Evolutionary conservation across 2,113 vertebrate genomes (phyloP).

Genomic region (Brachionichthys hirsutus): DNA sequence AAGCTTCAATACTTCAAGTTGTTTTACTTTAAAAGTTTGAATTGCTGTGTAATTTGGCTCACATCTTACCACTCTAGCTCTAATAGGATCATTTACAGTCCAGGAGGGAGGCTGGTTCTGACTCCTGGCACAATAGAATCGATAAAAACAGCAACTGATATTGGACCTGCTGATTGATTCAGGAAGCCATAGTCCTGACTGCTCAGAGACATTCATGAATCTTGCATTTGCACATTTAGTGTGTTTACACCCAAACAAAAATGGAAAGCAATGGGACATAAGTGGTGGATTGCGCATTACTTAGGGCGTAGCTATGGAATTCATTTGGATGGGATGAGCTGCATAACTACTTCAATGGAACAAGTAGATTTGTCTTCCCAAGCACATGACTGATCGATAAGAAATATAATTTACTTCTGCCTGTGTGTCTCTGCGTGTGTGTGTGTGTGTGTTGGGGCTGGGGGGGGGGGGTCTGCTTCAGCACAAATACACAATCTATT

Average conservation of each 20-base stretch:
- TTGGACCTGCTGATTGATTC: conserved; percentile 43
- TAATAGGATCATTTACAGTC: not conserved
- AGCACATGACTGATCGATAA: conserved; percentile 39
- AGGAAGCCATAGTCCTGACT: conserved; percentile 37
- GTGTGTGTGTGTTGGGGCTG: conserved; percentile 16
- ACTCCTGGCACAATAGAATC: conserved; percentile 23
- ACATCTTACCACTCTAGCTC: conserved; percentile 2
- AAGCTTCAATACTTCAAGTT: not conserved
- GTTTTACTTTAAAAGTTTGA: not conserved
- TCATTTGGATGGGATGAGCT: not conserved
- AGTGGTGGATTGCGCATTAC: conserved; percentile 20
- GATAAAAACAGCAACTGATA: conserved; percentile 33
- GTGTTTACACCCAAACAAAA: conserved; percentile 12
- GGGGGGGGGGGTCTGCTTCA: conserved; percentile 11
- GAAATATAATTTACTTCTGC: conserved; percentile 5
- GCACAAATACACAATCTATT: conserved; percentile 34
- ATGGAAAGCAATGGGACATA: conserved; percentile 19
- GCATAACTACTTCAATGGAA: conserved; percentile 3
- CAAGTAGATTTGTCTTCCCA: conserved; percentile 22
- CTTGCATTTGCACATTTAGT: conserved; percentile 35
- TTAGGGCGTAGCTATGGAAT: conserved; percentile 15
- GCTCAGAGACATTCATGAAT: conserved; percentile 54
- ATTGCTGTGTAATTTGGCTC: not conserved
- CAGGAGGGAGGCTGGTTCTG: not conserved
- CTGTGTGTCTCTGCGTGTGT: conserved; percentile 7